Percentiles rank a stretch among this genome's conserved stretches.
phyloP scores from a whole-genome alignment of 2,797 vertebrate genomes.

The Gallinago solitaria region DNA sequence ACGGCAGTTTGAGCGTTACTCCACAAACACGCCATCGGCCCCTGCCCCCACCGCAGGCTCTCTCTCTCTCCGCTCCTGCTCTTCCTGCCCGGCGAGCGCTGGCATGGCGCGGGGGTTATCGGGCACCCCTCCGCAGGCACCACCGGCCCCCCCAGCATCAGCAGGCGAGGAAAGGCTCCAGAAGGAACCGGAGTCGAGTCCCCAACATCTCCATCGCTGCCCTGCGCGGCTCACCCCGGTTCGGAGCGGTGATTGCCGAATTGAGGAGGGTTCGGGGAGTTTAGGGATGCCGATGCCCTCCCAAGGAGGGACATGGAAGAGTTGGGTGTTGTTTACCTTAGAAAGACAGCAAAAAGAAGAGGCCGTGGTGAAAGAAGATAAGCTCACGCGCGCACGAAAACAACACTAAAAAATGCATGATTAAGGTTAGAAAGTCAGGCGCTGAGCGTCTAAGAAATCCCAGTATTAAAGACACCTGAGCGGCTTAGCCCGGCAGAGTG shows the following conservation, averaged over 20 bases:
- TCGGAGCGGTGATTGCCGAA: rapidly evolving
- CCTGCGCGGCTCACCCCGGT: rapidly evolving
- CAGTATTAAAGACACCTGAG: slow-evolving; percentile 28
- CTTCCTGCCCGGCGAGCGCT: neutral
- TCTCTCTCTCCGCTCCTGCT: neutral
- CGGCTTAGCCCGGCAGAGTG: neutral
- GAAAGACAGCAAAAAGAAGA: neutral
- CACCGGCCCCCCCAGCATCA: rapidly evolving
- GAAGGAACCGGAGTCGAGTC: rapidly evolving
- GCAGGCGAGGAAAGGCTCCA: neutral
- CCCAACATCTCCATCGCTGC: rapidly evolving
- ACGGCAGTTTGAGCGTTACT: neutral
- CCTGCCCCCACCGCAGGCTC: neutral
- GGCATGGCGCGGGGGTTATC: rapidly evolving
- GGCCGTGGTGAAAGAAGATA: rapidly evolving
- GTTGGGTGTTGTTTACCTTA: neutral
- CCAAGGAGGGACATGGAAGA: neutral
- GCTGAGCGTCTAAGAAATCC: neutral
- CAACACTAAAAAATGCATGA: neutral
- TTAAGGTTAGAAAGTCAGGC: slow-evolving; percentile 29
- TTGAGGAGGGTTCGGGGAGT: neutral
- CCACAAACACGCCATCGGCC: neutral
- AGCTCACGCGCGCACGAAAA: rapidly evolving
- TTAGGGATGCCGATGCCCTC: neutral
- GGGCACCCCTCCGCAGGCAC: rapidly evolving